Evolutionary conservation across 2,797 vertebrate genomes (phyloP).

Genomic region (Paratrypauchen microcephalus): DNA sequence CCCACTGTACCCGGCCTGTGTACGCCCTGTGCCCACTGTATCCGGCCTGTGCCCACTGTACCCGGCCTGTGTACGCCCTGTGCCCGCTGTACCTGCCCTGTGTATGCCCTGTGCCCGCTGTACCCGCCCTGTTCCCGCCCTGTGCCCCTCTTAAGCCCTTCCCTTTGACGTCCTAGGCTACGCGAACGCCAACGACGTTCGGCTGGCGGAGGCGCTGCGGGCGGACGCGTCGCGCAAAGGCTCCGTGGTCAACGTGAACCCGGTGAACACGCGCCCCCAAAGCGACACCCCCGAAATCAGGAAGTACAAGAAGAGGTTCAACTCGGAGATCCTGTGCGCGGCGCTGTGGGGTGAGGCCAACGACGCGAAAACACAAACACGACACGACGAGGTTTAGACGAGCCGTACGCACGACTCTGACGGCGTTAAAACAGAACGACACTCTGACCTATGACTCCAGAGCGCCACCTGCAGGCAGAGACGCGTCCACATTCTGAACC

Average conservation of each 20-base stretch:
- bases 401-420: too few relatives aligned
- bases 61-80: conserved; percentile 10
- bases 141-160: conserved; percentile 54
- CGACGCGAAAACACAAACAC: too few relatives aligned
- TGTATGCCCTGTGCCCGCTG: too few relatives aligned
- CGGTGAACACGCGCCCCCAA: conserved; percentile 94
- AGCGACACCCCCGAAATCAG: conserved; percentile 97
- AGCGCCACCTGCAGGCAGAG: too few relatives aligned
- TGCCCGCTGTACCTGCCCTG: too few relatives aligned
- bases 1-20: conserved; percentile 37
- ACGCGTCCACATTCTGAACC: too few relatives aligned
- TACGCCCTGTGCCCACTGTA: too few relatives aligned
- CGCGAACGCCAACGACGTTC: conserved; percentile 81
- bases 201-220: conserved; percentile 91
- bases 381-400: too few relatives aligned
- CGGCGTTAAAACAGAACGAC: too few relatives aligned
- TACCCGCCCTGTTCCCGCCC: background rate
- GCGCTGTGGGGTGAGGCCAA: conserved; percentile 91
- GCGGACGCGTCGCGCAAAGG: conserved; percentile 94
- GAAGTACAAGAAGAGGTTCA: conserved; percentile 99
- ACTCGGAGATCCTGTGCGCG: conserved; percentile 96
- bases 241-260: conserved; percentile 97
- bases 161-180: conserved; percentile 81
- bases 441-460: too few relatives aligned
- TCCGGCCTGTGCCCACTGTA: conserved; percentile 17